Evolutionary conservation across 2,888 invertebrate genomes (phyloP).

Genomic region (Acanthosoma haemorrhoidale): DNA sequence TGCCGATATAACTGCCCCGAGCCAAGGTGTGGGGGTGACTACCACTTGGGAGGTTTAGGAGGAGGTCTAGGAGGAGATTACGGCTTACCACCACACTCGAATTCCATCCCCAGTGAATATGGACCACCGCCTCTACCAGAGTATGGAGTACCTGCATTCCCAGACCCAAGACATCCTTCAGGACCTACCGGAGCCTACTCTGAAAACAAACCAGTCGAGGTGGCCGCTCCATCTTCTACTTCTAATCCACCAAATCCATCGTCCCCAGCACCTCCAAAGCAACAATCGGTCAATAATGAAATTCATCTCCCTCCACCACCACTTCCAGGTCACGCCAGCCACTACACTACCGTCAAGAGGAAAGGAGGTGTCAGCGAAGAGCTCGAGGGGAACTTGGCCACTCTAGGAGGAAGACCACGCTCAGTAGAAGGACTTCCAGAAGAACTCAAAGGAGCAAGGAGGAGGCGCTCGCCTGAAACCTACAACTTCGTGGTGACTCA

Average conservation of each 20-base stretch:
- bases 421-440: constrained; percentile 80
- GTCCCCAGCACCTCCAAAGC: constrained; percentile 49
- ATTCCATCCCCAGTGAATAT: constrained; percentile 57
- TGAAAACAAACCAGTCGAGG: constrained; percentile 76
- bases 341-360: constrained; percentile 78
- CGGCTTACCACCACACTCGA: constrained; percentile 48
- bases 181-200: constrained; percentile 68
- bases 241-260: constrained; percentile 48
- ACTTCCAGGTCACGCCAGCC: constrained; percentile 70
- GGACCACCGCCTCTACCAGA: constrained; percentile 60
- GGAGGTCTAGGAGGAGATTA: constrained; percentile 45
- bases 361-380: constrained; percentile 57
- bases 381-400: constrained; percentile 69
- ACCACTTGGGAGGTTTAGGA: constrained; percentile 32
- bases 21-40: constrained; percentile 46
- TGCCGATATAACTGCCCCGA: constrained; percentile 90
- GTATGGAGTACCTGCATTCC: constrained; percentile 68
- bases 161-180: constrained; percentile 79
- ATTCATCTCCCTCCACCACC: constrained; percentile 74
- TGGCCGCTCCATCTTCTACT: constrained; percentile 71
- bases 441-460: constrained; percentile 67
- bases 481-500: constrained; percentile 41
- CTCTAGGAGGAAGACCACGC: constrained; percentile 78
- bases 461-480: constrained; percentile 50
- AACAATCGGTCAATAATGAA: constrained; percentile 47